These are phyloP conservation scores for Eristalis intricaria DNA, from an alignment of 2,888 invertebrate species.

Conservation along the genomic window DNA sequence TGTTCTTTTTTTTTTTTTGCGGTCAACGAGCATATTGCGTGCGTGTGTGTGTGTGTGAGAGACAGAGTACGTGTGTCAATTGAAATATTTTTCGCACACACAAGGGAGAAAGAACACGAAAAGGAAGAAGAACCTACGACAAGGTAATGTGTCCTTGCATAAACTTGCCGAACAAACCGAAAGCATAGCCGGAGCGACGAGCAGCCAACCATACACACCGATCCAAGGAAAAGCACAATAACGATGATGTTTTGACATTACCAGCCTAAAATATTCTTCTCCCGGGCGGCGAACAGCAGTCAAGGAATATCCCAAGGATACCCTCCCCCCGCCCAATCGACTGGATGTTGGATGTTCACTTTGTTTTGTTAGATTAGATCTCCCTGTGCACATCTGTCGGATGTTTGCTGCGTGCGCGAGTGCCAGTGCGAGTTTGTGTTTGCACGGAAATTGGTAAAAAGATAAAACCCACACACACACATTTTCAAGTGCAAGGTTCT, in stretches of 20 bases:
- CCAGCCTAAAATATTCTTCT: slow-evolving; percentile 14
- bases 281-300: neutral
- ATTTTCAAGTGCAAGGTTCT: slow-evolving; percentile 64
- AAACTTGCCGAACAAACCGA: slow-evolving; percentile 39
- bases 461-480: neutral
- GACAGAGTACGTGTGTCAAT: neutral
- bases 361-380: neutral
- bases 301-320: slow-evolving; percentile 1
- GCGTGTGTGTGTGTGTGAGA: neutral
- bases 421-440: neutral
- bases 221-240: slow-evolving; percentile 17
- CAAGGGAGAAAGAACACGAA: neutral
- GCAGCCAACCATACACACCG: neutral
- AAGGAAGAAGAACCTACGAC: neutral
- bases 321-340: neutral
- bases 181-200: too few species aligned
- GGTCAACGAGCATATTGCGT: slow-evolving; percentile 34
- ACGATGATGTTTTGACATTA: slow-evolving; percentile 44
- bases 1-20: neutral
- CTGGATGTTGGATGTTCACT: neutral
- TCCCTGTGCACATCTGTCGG: neutral
- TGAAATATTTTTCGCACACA: slow-evolving; percentile 10
- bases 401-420: neutral
- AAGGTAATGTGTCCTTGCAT: slow-evolving; percentile 9
- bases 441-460: neutral